Evolutionary conservation across 92 coral and sea anemone species (phyloP), one percentile per base, ranked within the genome.

Genomic region (Pocillopora grandis): DNA sequence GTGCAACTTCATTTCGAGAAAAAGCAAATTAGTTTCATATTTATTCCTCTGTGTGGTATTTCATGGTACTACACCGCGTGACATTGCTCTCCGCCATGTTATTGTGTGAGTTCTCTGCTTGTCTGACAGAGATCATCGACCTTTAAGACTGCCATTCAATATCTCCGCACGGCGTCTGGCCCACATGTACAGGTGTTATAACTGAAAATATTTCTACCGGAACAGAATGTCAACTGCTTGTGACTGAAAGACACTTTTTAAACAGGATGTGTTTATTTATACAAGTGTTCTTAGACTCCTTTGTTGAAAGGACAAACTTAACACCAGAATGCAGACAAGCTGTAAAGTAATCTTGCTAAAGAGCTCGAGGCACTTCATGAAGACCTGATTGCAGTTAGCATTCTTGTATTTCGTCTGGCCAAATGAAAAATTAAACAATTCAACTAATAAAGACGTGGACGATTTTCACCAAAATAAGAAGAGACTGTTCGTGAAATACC

Each of bases 401-500:
- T 64, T 20, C 23, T 37, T 3, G 8, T 42, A 42, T 2, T 7
- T 42, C 52, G 52, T 42, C 8, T 42, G 8, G 52, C 55, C 33
- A 15, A 36, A 70, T 70, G 13, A 70, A 70, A 70, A 70, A 70
- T 70, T 70, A 37, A 70, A 70, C 75, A 17, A 33, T 70, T 70
- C 0, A 49, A 11, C 33, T 18, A 57, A 42, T 42, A 3, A 42
- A 37, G n/a, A 12, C 70, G 70, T 14, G 70, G 31, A 3, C 52
- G 8, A 42, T 42, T 42, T 42, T 42, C 52, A 42, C 52, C 21
- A 64, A 70, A 70, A 35, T 70, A 68, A 1, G 15, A 16, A 0
- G 75, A 13, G 14, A 16, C 19, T 70, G 18, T 16, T 11, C 1
- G 10, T 70, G 57, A 37, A 70, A 12, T 31, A 52, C 36, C 20